Percentiles rank a stretch among this genome's conserved stretches.
phyloP scores from a whole-genome alignment of 1,140 invertebrate species.

The Euborellia annulipes region DNA sequence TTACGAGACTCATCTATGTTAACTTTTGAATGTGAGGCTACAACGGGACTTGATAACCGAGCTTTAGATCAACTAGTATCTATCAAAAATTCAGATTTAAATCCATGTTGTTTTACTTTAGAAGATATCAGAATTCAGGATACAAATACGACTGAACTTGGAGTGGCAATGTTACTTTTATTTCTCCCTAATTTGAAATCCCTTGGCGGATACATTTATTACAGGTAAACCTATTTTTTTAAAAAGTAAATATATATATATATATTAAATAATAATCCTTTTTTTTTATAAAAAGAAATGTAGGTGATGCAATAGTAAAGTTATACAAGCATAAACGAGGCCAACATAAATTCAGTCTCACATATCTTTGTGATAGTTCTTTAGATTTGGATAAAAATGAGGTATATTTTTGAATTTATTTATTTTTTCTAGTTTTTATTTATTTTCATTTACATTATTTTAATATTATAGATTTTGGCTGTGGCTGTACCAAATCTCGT shows the following conservation, averaged over 20 bases:
- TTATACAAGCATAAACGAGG: background rate
- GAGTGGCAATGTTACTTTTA: conserved; percentile 17
- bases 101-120: conserved; percentile 16
- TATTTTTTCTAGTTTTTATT: too few species aligned
- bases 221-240: conserved; percentile 13
- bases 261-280: background rate
- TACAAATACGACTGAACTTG: conserved; percentile 20
- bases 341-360: conserved; percentile 4
- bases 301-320: conserved; percentile 18
- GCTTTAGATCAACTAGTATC: conserved; percentile 8
- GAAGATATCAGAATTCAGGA: conserved; percentile 20
- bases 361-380: conserved; percentile 15
- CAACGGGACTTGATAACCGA: conserved; percentile 8
- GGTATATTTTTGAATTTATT: too few species aligned
- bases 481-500: conserved; percentile 12
- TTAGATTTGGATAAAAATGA: too few species aligned
- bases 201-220: conserved; percentile 21
- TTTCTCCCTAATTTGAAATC: conserved; percentile 18
- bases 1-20: conserved; percentile 7
- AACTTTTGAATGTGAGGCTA: conserved; percentile 7
- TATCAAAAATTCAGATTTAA: conserved; percentile 8
- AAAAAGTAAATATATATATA: background rate
- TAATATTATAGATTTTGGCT: background rate
- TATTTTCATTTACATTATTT: too few species aligned
- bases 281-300: conserved; percentile 16